Conservation (phyloP, 2,113 vertebrate species). For the Peromyscus californicus region DNA sequence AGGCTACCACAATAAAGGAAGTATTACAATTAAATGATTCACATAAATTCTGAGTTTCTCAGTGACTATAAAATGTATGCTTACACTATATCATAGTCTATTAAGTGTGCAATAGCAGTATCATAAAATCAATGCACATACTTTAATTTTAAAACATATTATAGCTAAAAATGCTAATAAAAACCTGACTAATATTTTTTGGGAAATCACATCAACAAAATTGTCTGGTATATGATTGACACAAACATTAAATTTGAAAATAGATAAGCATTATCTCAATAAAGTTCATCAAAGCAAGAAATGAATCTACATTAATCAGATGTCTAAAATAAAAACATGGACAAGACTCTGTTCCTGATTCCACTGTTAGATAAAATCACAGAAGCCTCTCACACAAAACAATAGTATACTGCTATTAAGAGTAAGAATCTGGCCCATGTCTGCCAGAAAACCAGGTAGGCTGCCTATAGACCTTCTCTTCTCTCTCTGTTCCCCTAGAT, state of each 20-base stretch:
- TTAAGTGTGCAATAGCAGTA: neutral
- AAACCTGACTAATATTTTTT: neutral
- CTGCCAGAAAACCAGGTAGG: neutral
- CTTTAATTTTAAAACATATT: neutral
- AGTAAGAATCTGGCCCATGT: neutral
- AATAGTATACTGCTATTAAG: neutral
- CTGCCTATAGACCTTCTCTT: neutral
- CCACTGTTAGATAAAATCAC: neutral
- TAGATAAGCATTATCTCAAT: neutral
- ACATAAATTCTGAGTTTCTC: neutral
- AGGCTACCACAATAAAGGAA: neutral
- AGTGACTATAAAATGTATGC: neutral
- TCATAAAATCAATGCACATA: neutral
- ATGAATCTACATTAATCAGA: neutral
- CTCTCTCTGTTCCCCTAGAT: neutral
- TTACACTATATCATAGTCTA: neutral
- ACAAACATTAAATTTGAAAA: neutral
- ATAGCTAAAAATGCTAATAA: neutral
- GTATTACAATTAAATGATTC: neutral
- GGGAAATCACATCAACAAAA: neutral
- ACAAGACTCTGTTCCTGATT: neutral
- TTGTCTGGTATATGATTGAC: neutral
- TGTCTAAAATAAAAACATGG: slow-evolving; percentile 8
- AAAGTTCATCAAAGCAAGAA: neutral
- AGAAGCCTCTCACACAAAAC: neutral